Evolutionary conservation across 2,888 invertebrate species (phyloP).

Genomic region (Apodemia mormo): DNA sequence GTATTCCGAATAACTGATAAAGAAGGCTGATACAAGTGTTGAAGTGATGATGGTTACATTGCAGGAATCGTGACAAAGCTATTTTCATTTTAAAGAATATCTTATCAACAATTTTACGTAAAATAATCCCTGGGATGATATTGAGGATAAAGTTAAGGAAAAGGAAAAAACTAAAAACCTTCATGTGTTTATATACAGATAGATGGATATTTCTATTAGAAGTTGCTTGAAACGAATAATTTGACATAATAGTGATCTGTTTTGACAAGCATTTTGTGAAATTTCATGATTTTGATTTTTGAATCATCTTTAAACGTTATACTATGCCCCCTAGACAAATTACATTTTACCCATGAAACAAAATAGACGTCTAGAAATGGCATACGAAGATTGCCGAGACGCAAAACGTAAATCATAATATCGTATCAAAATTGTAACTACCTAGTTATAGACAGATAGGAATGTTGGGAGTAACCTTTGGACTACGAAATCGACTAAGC

Average conservation of each 20-base stretch:
- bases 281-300: too few species aligned
- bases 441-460: not conserved
- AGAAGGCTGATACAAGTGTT: not conserved
- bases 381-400: not conserved
- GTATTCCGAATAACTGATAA: not conserved
- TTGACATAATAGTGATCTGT: too few species aligned
- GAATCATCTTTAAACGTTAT: too few species aligned
- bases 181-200: too few species aligned
- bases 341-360: too few species aligned
- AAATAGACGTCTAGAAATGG: too few species aligned
- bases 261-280: too few species aligned
- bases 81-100: not conserved
- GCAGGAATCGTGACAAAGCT: not conserved
- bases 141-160: not conserved
- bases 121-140: not conserved
- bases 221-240: too few species aligned
- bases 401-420: not conserved
- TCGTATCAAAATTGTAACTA: too few species aligned
- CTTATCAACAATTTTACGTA: slow-evolving; percentile 4
- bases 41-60: not conserved
- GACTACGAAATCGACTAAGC: slow-evolving; percentile 30
- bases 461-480: slow-evolving; percentile 16
- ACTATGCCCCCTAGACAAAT: too few species aligned
- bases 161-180: too few species aligned
- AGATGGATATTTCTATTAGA: too few species aligned